phyloP scores from a whole-genome alignment of 2,888 invertebrate genomes.

The Scaptodrosophila latifasciaeformis region DNA sequence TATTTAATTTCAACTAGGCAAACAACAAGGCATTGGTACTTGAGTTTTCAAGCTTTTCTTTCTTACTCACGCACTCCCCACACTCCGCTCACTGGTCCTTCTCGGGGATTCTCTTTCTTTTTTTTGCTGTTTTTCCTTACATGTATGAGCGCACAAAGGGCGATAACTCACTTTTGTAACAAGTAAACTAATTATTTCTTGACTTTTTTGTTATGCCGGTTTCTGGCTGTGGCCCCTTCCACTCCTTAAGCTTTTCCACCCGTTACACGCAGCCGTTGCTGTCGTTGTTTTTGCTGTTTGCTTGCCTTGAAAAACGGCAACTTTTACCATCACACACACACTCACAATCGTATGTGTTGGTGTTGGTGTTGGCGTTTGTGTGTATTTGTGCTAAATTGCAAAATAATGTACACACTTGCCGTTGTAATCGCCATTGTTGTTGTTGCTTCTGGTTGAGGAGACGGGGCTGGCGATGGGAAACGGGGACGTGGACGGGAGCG shows the following conservation, averaged over 20 bases:
- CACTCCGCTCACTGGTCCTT: no score
- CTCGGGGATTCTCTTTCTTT: no score
- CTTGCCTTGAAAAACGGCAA: slow-evolving; percentile 35
- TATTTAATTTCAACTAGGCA: slow-evolving; percentile 56
- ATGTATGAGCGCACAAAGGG: slow-evolving; percentile 52
- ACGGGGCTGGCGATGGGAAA: no score
- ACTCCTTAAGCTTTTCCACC: slow-evolving; percentile 28
- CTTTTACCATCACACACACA: no score
- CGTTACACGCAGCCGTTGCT: not conserved
- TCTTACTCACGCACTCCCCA: no score
- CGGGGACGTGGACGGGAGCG: slow-evolving; percentile 30
- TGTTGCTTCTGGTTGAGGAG: not conserved
- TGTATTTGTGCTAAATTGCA: slow-evolving; percentile 58
- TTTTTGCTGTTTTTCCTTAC: no score
- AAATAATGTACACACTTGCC: slow-evolving; percentile 67
- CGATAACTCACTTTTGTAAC: slow-evolving; percentile 65
- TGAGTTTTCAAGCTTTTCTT: no score
- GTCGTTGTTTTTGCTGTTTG: slow-evolving; percentile 26
- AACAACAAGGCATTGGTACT: slow-evolving; percentile 42
- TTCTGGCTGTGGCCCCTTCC: slow-evolving; percentile 29
- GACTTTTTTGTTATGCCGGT: slow-evolving; percentile 40
- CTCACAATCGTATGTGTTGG: not conserved
- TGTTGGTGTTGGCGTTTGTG: slow-evolving; percentile 11
- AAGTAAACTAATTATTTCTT: slow-evolving; percentile 70
- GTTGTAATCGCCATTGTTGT: slow-evolving; percentile 61